Percentiles rank a stretch among this genome's conserved stretches.
Evolutionary conservation across 2,797 vertebrate genomes (phyloP).

Genomic region (Eulemur albifrons): DNA sequence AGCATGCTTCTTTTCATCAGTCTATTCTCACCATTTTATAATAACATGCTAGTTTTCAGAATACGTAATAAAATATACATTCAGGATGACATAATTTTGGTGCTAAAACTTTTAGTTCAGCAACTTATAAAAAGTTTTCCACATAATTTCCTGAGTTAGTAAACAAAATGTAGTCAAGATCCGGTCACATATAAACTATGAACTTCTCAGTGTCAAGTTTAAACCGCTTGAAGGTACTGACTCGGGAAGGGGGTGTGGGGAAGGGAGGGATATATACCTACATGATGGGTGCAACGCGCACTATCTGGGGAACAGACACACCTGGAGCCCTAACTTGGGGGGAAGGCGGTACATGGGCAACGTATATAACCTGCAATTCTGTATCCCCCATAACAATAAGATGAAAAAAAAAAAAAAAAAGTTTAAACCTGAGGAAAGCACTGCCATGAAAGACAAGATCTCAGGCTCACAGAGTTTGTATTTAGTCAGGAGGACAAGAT

Average conservation of each 20-base stretch:
- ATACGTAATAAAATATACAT: neutral
- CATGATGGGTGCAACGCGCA: no score
- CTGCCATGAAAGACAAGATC: neutral
- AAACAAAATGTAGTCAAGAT: neutral
- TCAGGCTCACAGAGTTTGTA: neutral
- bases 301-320: no score
- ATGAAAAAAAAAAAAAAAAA: no score
- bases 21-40: neutral
- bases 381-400: no score
- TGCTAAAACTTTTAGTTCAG: slow-evolving; percentile 1
- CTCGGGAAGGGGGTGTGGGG: no score
- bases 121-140: neutral
- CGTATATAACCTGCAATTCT: no score
- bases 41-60: neutral
- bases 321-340: no score
- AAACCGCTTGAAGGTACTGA: no score
- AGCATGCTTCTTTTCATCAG: neutral
- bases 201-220: neutral
- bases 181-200: neutral
- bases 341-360: no score
- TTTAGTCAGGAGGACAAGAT: neutral
- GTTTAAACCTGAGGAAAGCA: neutral
- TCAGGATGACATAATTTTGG: neutral
- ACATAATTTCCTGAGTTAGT: slow-evolving; percentile 17
- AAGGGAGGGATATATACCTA: no score